Percentiles rank a stretch among this genome's conserved stretches.
phyloP scores from a whole-genome alignment of 2,113 vertebrate genomes.

The Peromyscus californicus region DNA sequence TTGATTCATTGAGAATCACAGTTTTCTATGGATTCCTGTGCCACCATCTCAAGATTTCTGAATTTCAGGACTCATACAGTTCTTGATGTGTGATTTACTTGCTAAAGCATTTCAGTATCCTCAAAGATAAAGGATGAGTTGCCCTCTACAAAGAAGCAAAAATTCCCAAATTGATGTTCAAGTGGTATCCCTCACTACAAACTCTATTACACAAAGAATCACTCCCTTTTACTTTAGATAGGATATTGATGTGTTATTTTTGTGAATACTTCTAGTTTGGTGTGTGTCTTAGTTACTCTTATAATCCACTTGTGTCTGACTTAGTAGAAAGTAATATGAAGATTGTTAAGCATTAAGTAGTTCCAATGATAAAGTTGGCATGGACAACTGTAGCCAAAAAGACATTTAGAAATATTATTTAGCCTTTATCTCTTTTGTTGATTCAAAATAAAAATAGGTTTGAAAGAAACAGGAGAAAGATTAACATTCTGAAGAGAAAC shows the following conservation, averaged over 20 bases:
- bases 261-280: neutral
- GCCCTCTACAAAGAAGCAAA: neutral
- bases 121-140: neutral
- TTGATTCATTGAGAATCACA: neutral
- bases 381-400: neutral
- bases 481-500: neutral
- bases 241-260: neutral
- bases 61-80: neutral
- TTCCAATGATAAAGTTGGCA: neutral
- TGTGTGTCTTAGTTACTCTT: neutral
- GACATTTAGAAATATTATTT: neutral
- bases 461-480: neutral
- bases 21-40: neutral
- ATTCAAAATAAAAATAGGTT: neutral
- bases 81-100: neutral
- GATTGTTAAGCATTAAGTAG: neutral
- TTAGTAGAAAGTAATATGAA: neutral
- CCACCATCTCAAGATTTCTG: neutral
- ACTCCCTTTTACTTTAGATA: neutral
- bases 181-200: neutral
- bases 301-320: neutral
- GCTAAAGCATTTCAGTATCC: neutral
- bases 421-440: neutral
- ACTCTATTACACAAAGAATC: neutral
- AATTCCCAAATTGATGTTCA: neutral